Evolutionary conservation across 2,797 vertebrate genomes (phyloP).

Genomic region (Pseudomugil gertrudae): DNA sequence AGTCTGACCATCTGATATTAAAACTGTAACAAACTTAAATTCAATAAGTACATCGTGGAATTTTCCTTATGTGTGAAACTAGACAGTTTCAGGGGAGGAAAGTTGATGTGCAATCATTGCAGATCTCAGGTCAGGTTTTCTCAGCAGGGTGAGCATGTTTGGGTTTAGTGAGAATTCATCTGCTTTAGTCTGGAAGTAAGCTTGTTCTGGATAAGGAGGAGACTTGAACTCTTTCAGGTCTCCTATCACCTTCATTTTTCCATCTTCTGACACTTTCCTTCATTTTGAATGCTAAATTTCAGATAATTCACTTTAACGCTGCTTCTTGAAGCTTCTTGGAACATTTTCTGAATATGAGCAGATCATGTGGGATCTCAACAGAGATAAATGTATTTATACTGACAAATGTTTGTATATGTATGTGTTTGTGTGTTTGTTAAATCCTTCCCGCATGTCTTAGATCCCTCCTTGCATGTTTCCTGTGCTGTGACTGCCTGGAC

Average conservation of each 20-base stretch:
- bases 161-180: conserved; percentile 1
- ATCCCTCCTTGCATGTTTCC: conserved; percentile 79
- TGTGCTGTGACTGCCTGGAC: conserved; percentile 69
- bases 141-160: conserved; percentile 15
- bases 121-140: conserved; percentile 32
- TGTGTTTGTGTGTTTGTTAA: conserved; percentile 54
- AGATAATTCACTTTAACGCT: neutral
- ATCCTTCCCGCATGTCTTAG: conserved; percentile 70
- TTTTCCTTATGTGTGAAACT: no score
- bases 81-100: no score
- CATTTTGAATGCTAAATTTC: neutral
- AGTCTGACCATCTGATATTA: neutral
- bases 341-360: neutral
- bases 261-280: neutral
- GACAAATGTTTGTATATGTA: conserved; percentile 23
- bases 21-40: neutral
- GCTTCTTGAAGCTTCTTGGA: neutral
- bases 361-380: no score
- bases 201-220: neutral
- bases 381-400: conserved; percentile 4
- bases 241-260: neutral
- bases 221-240: neutral
- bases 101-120: neutral
- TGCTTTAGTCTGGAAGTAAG: conserved; percentile 10
- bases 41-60: no score